Conservation (phyloP, 2,888 invertebrate genomes). For the Philereme vetulata region DNA sequence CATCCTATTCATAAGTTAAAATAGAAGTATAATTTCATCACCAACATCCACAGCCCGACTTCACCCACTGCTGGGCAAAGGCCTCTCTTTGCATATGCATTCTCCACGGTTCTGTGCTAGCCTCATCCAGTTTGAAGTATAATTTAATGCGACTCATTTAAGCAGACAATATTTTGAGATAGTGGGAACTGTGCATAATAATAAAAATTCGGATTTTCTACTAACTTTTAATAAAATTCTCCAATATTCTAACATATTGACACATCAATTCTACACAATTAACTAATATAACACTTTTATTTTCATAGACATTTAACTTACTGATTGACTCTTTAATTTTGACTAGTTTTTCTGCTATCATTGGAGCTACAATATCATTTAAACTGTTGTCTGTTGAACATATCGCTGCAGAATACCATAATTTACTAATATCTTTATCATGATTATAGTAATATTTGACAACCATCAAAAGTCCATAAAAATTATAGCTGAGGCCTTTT, state of each 20-base stretch:
- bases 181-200: background rate
- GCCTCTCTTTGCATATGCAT: too few relatives aligned
- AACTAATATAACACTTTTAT: constrained; percentile 63
- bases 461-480: constrained; percentile 79
- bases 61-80: too few relatives aligned
- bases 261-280: constrained; percentile 76
- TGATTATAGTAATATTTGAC: constrained; percentile 72
- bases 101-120: too few relatives aligned
- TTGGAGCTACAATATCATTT: constrained; percentile 67
- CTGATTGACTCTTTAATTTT: constrained; percentile 58
- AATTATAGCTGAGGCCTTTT: constrained; percentile 87
- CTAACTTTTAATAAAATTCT: constrained; percentile 81
- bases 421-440: constrained; percentile 67
- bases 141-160: too few relatives aligned
- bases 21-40: too few relatives aligned
- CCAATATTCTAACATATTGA: constrained; percentile 76
- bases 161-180: too few relatives aligned
- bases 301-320: constrained; percentile 54
- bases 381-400: constrained; percentile 67
- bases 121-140: too few relatives aligned
- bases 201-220: constrained; percentile 16
- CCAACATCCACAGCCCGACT: too few relatives aligned
- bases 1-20: too few relatives aligned
- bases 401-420: constrained; percentile 75
- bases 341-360: constrained; percentile 61